Percentiles rank a stretch among this genome's conserved stretches.
phyloP scores from a whole-genome alignment of 2,113 vertebrate species.

The Sinocyclocheilus maitianheensis region DNA sequence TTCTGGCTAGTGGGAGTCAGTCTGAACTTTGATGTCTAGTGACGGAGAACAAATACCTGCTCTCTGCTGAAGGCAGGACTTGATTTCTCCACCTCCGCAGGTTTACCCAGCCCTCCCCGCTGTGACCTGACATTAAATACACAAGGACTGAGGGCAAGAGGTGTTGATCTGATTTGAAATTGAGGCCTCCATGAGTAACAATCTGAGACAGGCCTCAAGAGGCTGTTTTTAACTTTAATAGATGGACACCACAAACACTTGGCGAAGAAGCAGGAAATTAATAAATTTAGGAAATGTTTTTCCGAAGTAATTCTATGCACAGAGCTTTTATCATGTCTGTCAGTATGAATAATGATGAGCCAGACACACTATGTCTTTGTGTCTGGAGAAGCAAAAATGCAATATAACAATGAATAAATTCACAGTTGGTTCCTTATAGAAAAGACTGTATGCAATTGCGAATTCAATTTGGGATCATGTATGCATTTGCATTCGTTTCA shows the following conservation, averaged over 20 bases:
- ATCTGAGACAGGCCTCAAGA: conserved; percentile 26
- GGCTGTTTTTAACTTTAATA: not conserved
- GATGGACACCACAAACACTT: conserved; percentile 18
- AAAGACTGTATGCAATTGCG: not conserved
- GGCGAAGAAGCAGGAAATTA: not conserved
- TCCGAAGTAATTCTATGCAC: not conserved
- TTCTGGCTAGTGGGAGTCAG: conserved; percentile 34
- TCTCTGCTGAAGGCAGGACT: conserved; percentile 31
- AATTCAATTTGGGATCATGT: not conserved
- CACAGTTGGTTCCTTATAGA: not conserved
- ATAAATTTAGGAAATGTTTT: not conserved
- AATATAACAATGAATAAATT: not conserved
- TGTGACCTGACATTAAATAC: conserved; percentile 11
- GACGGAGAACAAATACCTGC: conserved; percentile 50
- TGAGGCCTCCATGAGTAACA: conserved; percentile 5
- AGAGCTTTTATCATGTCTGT: not conserved
- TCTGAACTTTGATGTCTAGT: conserved; percentile 51
- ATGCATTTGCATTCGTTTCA: not conserved
- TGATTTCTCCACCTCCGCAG: conserved; percentile 31
- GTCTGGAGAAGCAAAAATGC: conserved; percentile 10
- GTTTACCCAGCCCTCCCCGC: conserved; percentile 8
- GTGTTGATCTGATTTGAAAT: conserved; percentile 12
- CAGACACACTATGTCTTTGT: not conserved
- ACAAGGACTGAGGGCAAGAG: conserved; percentile 8
- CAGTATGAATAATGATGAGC: not conserved